Base-by-base conservation (phyloP, 2,888 invertebrate genomes). In the Glaucopsyche alexis region DNA sequence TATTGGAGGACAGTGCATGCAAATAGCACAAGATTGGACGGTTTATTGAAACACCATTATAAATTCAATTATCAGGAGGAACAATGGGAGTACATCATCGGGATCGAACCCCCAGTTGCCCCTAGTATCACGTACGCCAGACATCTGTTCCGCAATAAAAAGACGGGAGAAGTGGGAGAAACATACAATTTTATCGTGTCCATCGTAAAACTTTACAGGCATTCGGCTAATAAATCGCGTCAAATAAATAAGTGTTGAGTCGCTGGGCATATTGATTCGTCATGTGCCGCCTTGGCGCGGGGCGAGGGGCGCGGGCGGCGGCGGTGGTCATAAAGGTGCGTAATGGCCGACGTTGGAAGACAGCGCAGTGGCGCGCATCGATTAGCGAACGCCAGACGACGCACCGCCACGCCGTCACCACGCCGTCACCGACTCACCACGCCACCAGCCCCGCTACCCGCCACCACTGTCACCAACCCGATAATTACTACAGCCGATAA, bases 271-370 rank as follows among this genome's bases (percentile, higher is more conserved):
- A 93, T 93, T 93, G 93, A 93, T 93, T 93, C 91, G 93, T 92
- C 92, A 93, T 91, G 90, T 90, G 91, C 90, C 90, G 91, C 90
- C 90, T 90, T 90, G 84, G 87, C 86, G 87, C 85, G 85, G 78
- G 79, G n/a, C n/a, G n/a, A n/a, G n/a, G n/a, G n/a, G 76, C 72
- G 78, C 65, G 81, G 81, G 82, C 81, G 81, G 82, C 82, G 84
- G 84, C 83, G 84, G 82, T 87, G 90, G 93, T 95, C 94, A 95
- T 95, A 95, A 95, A 95, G 95, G 95, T 95, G 95, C 95, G 95
- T 95, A 95, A 95, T 95, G 94, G 95, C 93, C 94, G 94, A 92
- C 88, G 91, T 92, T 93, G 94, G 94, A 94, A 95, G 94, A 94
- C 93, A 94, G 94, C 94, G 95, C 93, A 95, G 94, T 94, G 90